A percentile compares a stretch with the other conserved stretches of the same genome.
phyloP scores from a whole-genome alignment of 2,888 invertebrate species.

The Caenorhabditis plicata region DNA sequence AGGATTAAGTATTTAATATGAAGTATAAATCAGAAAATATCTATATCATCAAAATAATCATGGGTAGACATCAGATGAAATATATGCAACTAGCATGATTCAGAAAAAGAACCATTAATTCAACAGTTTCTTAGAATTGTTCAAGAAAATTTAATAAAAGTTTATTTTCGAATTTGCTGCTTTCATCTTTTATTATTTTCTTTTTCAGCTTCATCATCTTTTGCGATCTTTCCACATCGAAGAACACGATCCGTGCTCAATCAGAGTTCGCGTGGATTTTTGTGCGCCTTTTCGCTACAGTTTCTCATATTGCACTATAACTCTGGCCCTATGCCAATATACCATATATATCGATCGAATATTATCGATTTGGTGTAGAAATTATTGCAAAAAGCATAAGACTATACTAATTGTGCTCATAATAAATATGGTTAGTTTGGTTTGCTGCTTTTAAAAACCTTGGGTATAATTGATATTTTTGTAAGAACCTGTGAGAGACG shows the following conservation, averaged over 20 bases:
- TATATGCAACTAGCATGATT: no score
- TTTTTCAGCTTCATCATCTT: conserved; percentile 18
- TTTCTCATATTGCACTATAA: conserved; percentile 13
- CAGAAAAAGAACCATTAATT: no score
- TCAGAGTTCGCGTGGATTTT: conserved; percentile 21
- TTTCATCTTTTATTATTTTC: background rate
- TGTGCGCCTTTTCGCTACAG: conserved; percentile 27
- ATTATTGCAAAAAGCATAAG: conserved; percentile 13
- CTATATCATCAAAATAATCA: no score
- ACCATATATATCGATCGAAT: conserved; percentile 21
- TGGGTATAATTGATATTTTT: no score
- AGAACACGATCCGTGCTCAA: conserved; percentile 8
- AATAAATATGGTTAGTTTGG: conserved; percentile 10
- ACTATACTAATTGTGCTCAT: conserved; percentile 5
- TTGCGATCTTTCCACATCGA: conserved; percentile 3
- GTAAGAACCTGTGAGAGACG: no score
- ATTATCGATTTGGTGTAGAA: conserved; percentile 10
- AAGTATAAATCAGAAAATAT: no score
- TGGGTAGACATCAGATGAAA: no score
- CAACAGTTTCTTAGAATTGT: no score
- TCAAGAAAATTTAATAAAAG: no score
- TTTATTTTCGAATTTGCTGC: background rate
- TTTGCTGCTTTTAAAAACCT: no score
- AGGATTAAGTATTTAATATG: no score
- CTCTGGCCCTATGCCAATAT: conserved; percentile 15